phyloP scores from a whole-genome alignment of 1,140 invertebrate species.

The Drosophila yakuba region DNA sequence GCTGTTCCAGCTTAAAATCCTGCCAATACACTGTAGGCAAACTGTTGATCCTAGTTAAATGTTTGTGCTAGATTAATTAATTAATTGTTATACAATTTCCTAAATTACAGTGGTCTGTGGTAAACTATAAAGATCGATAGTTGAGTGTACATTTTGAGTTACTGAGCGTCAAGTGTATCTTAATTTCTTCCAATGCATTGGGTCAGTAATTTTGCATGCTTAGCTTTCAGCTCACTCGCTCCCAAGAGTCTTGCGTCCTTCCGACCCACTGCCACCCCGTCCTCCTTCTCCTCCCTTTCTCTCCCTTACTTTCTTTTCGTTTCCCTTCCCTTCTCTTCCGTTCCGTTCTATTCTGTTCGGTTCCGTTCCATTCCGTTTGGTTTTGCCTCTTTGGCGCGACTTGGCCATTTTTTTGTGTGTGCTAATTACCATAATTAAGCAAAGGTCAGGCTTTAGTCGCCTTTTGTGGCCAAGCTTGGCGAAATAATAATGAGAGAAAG shows the following conservation, averaged over 20 bases:
- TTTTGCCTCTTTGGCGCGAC: slow-evolving; percentile 58
- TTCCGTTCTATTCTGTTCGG: slow-evolving; percentile 3
- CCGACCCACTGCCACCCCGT: no score
- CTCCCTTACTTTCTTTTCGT: neutral
- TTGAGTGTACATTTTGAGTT: neutral
- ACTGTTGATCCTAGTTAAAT: neutral
- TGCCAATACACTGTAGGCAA: slow-evolving; percentile 6
- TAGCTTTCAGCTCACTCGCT: slow-evolving; percentile 1
- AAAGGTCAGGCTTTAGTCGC: slow-evolving; percentile 81
- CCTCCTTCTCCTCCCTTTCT: no score
- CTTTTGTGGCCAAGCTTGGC: slow-evolving; percentile 71
- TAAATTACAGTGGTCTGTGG: neutral
- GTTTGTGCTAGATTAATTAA: no score
- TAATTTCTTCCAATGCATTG: neutral
- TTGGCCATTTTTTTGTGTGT: slow-evolving; percentile 46
- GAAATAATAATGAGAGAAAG: slow-evolving; percentile 71
- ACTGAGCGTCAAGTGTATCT: neutral
- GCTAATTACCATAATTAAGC: slow-evolving; percentile 83
- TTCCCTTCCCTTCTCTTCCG: slow-evolving; percentile 2
- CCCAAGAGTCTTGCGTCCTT: neutral
- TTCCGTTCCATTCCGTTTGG: slow-evolving; percentile 54
- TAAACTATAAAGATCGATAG: no score
- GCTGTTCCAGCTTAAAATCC: neutral
- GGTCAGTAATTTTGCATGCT: slow-evolving; percentile 45
- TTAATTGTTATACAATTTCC: neutral